Evolutionary conservation across 2,797 vertebrate genomes (phyloP), one percentile per base, ranked within the genome.

Genomic region (Graptemys geographica): DNA sequence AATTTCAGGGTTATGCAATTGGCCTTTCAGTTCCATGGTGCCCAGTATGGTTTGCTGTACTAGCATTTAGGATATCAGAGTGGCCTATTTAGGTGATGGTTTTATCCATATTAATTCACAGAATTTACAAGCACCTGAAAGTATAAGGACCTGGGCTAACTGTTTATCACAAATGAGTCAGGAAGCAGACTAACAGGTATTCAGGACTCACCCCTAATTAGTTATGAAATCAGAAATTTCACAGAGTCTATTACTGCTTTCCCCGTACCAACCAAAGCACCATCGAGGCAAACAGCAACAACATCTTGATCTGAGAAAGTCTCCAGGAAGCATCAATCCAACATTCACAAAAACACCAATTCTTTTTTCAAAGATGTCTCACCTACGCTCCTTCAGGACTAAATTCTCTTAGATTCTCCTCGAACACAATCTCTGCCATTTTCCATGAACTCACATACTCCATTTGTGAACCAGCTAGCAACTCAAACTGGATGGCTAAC

Each of bases 111-210:
- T 47, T 28, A 49, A 59, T 41, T 23, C 62, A 4, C 83, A 81
- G 86, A 23, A 81, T 59, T 8, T 69, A 27, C 57, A 69, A 88
- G 82, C 23, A 83, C 80, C n/a, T 21, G 72, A 79, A 94, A 88
- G 72, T 56, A 84, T 47, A 49, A 78, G 74, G 44, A 31, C 13
- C 33, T 47, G 6, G n/a, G 18, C 49, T 41, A 41, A 52, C 49
- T 8, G 21, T 65, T 92, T 15, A 47, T 51, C 44, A 25, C 55
- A 47, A 18, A 9, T 37, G 19, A 76, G 37, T 28, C 65, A 84
- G 80, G 87, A 90, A 89, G 51, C n/a, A 90, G 59, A 44, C 41
- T 41, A 41, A 41, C 53, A 53, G 69, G 56, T 57, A 80, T 4
- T 69, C 21, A 9, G 5, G 52, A 62, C 28, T 23, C 11, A 4